Percentiles rank a stretch among this genome's conserved stretches.
Conservation (phyloP, 2,113 vertebrate species). For the Lycocorax pyrrhopterus region DNA sequence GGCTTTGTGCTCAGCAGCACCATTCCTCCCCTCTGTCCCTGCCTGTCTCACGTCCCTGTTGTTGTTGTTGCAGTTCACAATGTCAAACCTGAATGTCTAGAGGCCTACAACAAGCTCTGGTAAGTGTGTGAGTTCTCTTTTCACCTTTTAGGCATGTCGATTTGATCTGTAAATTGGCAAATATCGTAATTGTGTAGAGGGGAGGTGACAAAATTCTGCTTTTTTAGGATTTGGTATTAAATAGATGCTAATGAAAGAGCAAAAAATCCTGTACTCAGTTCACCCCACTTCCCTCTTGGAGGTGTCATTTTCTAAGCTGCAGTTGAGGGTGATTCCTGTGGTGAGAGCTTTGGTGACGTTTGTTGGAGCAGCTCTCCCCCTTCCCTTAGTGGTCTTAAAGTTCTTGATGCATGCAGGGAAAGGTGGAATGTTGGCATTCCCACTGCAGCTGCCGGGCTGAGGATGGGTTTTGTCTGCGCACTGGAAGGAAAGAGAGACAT, state of each 20-base stretch:
- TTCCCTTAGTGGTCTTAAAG: neutral
- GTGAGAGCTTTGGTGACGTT: neutral
- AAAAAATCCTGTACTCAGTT: neutral
- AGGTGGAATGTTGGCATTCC: neutral
- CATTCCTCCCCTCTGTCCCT: neutral
- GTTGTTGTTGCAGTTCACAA: slow-evolving; percentile 91
- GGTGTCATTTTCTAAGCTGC: neutral
- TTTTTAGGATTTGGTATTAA: neutral
- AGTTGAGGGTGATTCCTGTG: neutral
- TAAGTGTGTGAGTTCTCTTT: slow-evolving; percentile 65
- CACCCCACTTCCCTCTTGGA: neutral
- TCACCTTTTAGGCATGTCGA: neutral
- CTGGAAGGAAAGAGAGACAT: neutral
- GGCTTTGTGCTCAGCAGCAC: neutral
- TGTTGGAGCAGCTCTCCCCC: neutral
- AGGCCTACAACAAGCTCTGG: slow-evolving; percentile 95
- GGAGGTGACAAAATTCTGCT: neutral
- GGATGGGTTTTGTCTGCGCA: neutral
- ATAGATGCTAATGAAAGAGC: neutral
- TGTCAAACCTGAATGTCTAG: slow-evolving; percentile 96
- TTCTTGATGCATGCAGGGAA: neutral
- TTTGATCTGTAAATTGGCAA: neutral
- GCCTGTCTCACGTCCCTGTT: slow-evolving; percentile 37
- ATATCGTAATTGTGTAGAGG: neutral
- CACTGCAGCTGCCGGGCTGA: neutral